Percentiles rank a stretch among this genome's conserved stretches.
Evolutionary conservation across 2,797 vertebrate genomes (phyloP).

Genomic region (Momotus momota): DNA sequence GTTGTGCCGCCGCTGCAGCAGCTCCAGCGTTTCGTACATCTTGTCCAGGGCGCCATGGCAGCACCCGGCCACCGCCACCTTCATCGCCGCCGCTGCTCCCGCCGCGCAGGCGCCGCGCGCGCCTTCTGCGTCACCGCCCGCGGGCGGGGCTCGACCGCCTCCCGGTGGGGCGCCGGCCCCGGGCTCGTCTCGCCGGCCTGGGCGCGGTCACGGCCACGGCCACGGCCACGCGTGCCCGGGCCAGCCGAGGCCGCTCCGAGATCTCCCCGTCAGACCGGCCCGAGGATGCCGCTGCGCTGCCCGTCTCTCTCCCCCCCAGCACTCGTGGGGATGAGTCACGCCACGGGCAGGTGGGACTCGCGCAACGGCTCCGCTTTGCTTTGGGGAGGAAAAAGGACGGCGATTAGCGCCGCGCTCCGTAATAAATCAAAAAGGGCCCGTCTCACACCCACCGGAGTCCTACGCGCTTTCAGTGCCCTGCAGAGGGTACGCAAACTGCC

Average conservation of each 20-base stretch:
- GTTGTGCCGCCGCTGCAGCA: constrained; percentile 87
- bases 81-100: constrained; percentile 80
- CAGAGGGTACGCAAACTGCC: accelerated
- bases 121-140: accelerated
- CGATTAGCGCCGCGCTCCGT: not conserved
- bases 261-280: not conserved
- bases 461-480: accelerated
- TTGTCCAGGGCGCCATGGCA: constrained; percentile 97
- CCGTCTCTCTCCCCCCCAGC: not conserved
- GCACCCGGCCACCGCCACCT: constrained; percentile 95
- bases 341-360: not conserved
- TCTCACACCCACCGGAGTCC: accelerated
- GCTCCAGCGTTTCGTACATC: constrained; percentile 92
- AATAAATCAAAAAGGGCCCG: no score
- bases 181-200: no score
- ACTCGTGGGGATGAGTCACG: no score
- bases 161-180: no score
- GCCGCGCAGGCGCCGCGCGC: not conserved
- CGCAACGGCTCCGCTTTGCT: not conserved
- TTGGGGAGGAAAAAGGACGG: not conserved
- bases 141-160: no score
- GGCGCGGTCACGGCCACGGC: not conserved
- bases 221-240: no score
- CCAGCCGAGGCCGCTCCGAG: not conserved
- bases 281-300: not conserved